phyloP scores from a whole-genome alignment of 2,888 invertebrate species.

The Lasioglossum marginatum region DNA sequence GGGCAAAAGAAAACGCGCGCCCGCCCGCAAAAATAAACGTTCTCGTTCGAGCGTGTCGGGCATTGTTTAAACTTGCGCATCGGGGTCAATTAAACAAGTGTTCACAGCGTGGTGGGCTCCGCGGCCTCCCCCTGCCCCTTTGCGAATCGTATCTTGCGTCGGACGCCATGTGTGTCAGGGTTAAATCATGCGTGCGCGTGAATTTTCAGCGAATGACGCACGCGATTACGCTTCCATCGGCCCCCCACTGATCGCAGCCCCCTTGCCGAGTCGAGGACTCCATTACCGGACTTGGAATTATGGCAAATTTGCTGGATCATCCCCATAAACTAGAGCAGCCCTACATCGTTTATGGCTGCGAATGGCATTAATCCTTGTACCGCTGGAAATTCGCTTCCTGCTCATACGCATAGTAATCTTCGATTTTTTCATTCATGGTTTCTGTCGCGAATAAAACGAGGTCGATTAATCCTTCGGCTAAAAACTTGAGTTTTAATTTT shows the following conservation, averaged over 20 bases:
- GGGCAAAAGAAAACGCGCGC: conserved; percentile 1
- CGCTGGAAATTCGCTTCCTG: not conserved
- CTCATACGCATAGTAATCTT: not conserved
- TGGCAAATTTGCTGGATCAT: not conserved
- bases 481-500: too few relatives aligned
- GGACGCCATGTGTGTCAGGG: conserved; percentile 62
- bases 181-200: conserved; percentile 48
- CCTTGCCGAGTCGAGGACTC: conserved; percentile 33
- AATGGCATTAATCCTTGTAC: not conserved
- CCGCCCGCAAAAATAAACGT: conserved; percentile 49
- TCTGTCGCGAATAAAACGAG: not conserved
- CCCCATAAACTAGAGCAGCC: not conserved
- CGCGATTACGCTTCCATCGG: conserved; percentile 5
- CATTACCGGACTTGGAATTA: conserved; percentile 35
- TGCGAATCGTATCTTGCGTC: conserved; percentile 42
- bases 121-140: not conserved
- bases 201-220: conserved; percentile 47
- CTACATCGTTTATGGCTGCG: not conserved
- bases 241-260: not conserved
- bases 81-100: conserved; percentile 60
- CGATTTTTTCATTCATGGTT: not conserved
- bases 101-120: not conserved
- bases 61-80: conserved; percentile 44
- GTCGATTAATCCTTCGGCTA: not conserved
- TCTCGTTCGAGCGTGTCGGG: conserved; percentile 40